Evolutionary conservation across 2,797 vertebrate genomes (phyloP), one percentile per base, ranked within the genome.

Genomic region (Crax fasciolata): DNA sequence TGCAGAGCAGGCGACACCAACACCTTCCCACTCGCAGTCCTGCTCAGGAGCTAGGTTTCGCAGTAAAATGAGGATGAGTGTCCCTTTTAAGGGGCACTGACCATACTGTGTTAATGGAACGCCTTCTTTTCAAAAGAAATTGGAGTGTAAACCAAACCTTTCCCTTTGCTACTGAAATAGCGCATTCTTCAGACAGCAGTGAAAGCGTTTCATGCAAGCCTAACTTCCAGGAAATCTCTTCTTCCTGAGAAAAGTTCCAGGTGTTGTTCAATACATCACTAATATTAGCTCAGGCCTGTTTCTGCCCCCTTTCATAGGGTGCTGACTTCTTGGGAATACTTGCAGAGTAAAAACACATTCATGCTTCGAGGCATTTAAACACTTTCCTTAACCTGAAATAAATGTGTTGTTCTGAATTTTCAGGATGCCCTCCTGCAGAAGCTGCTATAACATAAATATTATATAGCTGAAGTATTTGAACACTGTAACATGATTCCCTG

Each of bases 161-260:
- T 68, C 57, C 43, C 25, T 70, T 62, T 62, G 43, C 48, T 82
- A 79, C 78, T 73, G 55, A 90, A 82, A 78, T 9, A 58, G 9
- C 7, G 14, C 1, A 0, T 20, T 76, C 59, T 90, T 84, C 52
- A 76, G 84, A 84, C 63, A 71, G 11, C 41, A 71, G 16, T 38
- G 67, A 55, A 84, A 88, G 48, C 1, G 1, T 32, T 84, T 67
- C 32, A 55, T 18, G 89, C n/a, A 51, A 88, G 48, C 51, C 19
- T 44, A 23, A 25, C 54, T 90, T 91, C 52, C 63, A 90, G 38
- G 44, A 88, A 91, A 66, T 58, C 61, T 93, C 28, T 39, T 86
- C 73, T 70, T 76, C 67, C 39, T 51, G 48, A 90, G 57, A 55
- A n/a, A 28, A 73, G 28, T 38, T 81, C 24, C 44, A 59, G 32